Percentiles rank a stretch among this genome's conserved stretches.
Evolutionary conservation across 2,888 invertebrate genomes (phyloP).

Genomic region (Troides oblongomaculatus): DNA sequence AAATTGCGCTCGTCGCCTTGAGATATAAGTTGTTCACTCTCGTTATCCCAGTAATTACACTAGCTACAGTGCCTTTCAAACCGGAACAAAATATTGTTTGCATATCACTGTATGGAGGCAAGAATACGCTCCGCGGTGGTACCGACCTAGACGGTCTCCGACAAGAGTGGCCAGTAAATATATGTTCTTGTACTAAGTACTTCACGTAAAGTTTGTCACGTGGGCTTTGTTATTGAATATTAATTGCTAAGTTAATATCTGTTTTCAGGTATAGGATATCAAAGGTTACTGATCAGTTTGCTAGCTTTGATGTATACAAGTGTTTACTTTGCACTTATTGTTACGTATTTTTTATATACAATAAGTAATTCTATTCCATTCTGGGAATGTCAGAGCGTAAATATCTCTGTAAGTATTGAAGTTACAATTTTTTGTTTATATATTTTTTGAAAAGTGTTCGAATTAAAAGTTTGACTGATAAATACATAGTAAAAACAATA

Average conservation of each 20-base stretch:
- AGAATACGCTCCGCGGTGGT: too few species aligned
- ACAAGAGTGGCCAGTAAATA: too few species aligned
- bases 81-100: too few species aligned
- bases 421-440: conserved; percentile 4
- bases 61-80: too few species aligned
- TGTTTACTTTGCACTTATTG: conserved; percentile 78
- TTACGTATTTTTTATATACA: conserved; percentile 79
- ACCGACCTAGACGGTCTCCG: too few species aligned
- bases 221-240: not conserved
- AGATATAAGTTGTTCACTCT: too few species aligned
- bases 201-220: too few species aligned
- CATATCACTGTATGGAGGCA: too few species aligned
- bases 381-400: conserved; percentile 69
- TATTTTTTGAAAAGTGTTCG: not conserved
- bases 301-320: conserved; percentile 78
- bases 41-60: too few species aligned
- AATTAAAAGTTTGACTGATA: not conserved
- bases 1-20: too few species aligned
- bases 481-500: not conserved
- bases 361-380: conserved; percentile 78
- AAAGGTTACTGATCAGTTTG: conserved; percentile 78
- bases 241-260: not conserved
- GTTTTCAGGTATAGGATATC: conserved; percentile 81
- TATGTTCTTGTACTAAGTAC: too few species aligned
- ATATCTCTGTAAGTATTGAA: conserved; percentile 59